These are phyloP conservation scores for Chloroceryle aenea DNA, from an alignment of 2,113 vertebrate genomes.

Conservation along the genomic window DNA sequence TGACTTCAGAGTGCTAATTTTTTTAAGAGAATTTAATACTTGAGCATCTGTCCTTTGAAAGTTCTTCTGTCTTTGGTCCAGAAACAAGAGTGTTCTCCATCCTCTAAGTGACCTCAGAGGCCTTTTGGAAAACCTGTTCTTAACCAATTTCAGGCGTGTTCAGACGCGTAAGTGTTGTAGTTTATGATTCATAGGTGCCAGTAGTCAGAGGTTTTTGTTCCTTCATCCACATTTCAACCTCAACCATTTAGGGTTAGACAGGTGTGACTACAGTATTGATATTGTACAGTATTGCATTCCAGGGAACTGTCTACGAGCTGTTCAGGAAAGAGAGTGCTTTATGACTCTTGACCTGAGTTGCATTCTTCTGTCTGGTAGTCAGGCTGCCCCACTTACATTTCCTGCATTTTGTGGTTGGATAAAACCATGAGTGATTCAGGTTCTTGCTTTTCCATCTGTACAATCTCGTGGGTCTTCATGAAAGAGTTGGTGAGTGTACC, in stretches of 20 bases:
- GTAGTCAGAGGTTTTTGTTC: not conserved
- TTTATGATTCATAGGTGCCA: not conserved
- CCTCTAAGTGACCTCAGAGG: not conserved
- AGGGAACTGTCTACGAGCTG: not conserved
- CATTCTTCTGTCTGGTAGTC: conserved; percentile 19
- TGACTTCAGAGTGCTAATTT: not conserved
- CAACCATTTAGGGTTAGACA: not conserved
- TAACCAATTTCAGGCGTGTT: not conserved
- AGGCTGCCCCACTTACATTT: not conserved
- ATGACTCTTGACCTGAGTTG: not conserved
- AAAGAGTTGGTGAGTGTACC: not conserved
- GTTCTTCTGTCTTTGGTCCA: not conserved
- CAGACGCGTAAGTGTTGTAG: not conserved
- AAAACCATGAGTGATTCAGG: not conserved
- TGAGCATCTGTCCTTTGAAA: not conserved
- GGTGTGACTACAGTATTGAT: not conserved
- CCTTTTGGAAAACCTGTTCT: not conserved
- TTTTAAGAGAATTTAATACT: not conserved
- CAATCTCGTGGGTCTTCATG: not conserved
- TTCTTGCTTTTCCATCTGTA: not conserved
- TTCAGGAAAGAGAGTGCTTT: conserved; percentile 3
- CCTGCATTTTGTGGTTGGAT: not conserved
- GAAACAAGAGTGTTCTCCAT: not conserved
- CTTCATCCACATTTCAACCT: not conserved
- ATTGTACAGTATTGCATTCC: not conserved